Base-by-base conservation (phyloP, 2,113 vertebrate species). In the Brachyhypopomus gauderio region DNA sequence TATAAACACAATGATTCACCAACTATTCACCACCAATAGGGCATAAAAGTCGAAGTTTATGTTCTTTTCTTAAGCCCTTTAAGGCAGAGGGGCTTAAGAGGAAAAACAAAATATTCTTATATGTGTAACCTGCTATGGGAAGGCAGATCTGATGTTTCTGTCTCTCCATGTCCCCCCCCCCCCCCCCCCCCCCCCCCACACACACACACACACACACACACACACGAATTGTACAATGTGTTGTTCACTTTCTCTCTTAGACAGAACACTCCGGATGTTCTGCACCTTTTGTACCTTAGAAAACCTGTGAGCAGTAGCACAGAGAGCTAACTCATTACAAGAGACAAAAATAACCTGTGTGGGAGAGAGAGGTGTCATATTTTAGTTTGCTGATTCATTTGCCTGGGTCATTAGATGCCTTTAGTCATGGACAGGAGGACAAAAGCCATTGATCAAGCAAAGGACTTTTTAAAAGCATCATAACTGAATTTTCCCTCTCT, bases 301-400 rank as follows among this genome's bases (percentile, higher is more conserved):
- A 19, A 59, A 59, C n/a, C 66, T 78, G 52, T 41, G 6, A 60
- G 55, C 41, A 59, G n/a, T 22, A 67, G 23, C 36, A 11, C 25
- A 59, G 38, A 70, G 16, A 69, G 19, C 25, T 19, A 52, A 25
- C 77, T 38, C 9, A 70, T 27, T 41, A 72, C 48, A 69, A 58
- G 69, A 82, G 72, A 70, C 77, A 71, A 27, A 69, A 60, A 74
- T 30, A 79, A 78, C 81, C 16, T 55, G 48, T 2, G 66, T 6
- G 14, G 36, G 22, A 48, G 27, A 52, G 19, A 82, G 48, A 63
- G 20, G 20, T 74, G 63, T 60, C 45, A 41, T 36, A 56, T 78
- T 45, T 59, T 58, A 72, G 66, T 59, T 41, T 85, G 84, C 77
- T 85, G 84, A 83, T 52, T 85, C 77, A 85, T 85, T 79, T 67